Evolutionary conservation across 1,140 invertebrate species (phyloP), one percentile per base, ranked within the genome.

Genomic region (Harlomillsia oculata): DNA sequence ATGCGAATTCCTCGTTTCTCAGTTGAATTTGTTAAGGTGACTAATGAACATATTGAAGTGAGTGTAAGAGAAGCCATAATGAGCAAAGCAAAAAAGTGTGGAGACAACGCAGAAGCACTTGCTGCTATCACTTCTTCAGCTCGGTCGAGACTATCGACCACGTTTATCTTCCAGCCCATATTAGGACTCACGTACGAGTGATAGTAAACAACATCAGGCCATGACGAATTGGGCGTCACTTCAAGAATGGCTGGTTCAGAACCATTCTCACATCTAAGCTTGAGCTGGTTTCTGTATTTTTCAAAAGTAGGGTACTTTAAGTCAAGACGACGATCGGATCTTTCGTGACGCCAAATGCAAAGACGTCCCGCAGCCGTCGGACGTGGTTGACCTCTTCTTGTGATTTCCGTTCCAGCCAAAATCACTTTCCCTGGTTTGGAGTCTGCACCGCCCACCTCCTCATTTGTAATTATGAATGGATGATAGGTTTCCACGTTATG

Each of bases 201-300:
- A 69, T 95, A 96, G 72, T 94, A 96, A 16, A 96, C 88, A 9
- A 81, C 76, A 70, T 95, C 89, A 0, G 92, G 91, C 85, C 89
- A 94, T 0, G 85, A 81, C 13, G 83, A 80, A 69, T 94, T 92
- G 1, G 92, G 92, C 3, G 85, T 87, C 3, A 94, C 81, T 69
- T 83, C 79, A 9, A 95, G 74, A 14, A 81, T 71, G 0, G 82
- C 85, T 5, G 83, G 78, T 49, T 83, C 79, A 11, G 80, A 82
- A 66, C 79, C 78, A 67, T 76, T 66, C 64, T 84, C 80, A 70
- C 89, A 93, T 23, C 70, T 67, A 55, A 79, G 79, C 14, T 75
- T 63, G 41, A 92, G 72, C 6, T 82, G 79, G 60, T 85, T 79
- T 67, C 91, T 88, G 70, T 84, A 94, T 64, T 87, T 85, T 67